These are phyloP conservation scores for Entomyzon cyanotis DNA, from an alignment of 2,113 vertebrate genomes.

Conservation along the genomic window DNA sequence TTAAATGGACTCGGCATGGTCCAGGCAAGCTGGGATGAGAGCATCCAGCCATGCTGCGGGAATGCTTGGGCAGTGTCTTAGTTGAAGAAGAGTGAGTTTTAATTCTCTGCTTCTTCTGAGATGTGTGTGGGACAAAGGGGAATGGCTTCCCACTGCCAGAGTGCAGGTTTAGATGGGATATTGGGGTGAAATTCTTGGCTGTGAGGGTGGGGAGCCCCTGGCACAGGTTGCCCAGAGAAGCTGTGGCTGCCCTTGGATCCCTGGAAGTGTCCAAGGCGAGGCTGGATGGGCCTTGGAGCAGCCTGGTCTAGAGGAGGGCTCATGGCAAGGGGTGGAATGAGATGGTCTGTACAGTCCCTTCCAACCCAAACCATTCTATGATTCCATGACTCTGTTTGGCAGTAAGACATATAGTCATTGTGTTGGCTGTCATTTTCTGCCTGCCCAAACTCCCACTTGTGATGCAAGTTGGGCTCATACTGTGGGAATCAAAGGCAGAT, in stretches of 20 bases:
- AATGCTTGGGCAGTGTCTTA: neutral
- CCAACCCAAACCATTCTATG: neutral
- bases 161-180: neutral
- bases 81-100: neutral
- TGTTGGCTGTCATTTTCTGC: neutral
- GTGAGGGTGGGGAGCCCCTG: neutral
- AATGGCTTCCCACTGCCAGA: neutral
- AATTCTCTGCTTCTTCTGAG: neutral
- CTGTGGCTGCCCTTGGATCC: neutral
- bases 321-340: neutral
- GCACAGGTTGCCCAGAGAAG: neutral
- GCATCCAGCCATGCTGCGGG: neutral
- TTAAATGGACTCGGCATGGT: neutral
- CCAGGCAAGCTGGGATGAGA: neutral
- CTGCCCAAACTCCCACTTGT: neutral
- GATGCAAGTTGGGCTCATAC: neutral
- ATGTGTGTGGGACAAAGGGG: neutral
- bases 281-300: neutral
- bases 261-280: neutral
- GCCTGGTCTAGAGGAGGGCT: accelerated
- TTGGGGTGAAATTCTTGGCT: neutral
- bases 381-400: neutral
- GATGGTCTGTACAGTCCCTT: neutral
- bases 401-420: accelerated
- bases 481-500: neutral